Base-by-base conservation (phyloP, 2,113 vertebrate genomes). In the Lepidothrix coronata region DNA sequence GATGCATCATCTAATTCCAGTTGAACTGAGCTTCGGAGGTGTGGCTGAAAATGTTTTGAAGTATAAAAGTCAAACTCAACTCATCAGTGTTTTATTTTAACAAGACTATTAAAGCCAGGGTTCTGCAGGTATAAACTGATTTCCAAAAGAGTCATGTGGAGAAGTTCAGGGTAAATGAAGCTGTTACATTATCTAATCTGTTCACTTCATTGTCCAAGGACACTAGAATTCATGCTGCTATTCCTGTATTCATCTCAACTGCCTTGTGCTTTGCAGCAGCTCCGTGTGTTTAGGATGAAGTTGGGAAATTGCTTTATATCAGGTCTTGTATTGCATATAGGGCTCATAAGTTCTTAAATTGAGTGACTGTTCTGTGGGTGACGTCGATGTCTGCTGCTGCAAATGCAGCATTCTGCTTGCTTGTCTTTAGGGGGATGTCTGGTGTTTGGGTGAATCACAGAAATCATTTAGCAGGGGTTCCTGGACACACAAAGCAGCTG, bases 1-100 rank as follows among this genome's bases (percentile, higher is more conserved):
- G 59, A 85, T 52, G 14, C 28, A 61, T 81, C 57, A 22, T 72
- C 25, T 65, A 58, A 72, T 91, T 88, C 88, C 73, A 92, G 37
- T 3, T 89, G 65, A 80, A 81, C 70, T 92, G 82, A 91, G 85
- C 77, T 83, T 80, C 71, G 52, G 46, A 95, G 48, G 51, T 51
- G 54, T 77, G 75, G 43, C 75, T 94, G 70, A 68, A 54, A 51
- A 62, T 62, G 57, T 51, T 93, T 39, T 57, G 68, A 80, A 90
- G 49, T 70, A 39, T 46, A 24, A 41, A 85, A 80, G 57, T 81
- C 17, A 75, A 88, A 70, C 37, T 88, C 18, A 13, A 31, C 49
- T 92, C 51, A 87, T 88, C 43, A 58, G 39, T 89, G 28, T 85
- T 93, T 84, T 89, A 70, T 95, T 96, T 95, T 88, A 95, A 59